Evolutionary conservation across 1,140 invertebrate species (phyloP).

Genomic region (Panulirus ornatus): DNA sequence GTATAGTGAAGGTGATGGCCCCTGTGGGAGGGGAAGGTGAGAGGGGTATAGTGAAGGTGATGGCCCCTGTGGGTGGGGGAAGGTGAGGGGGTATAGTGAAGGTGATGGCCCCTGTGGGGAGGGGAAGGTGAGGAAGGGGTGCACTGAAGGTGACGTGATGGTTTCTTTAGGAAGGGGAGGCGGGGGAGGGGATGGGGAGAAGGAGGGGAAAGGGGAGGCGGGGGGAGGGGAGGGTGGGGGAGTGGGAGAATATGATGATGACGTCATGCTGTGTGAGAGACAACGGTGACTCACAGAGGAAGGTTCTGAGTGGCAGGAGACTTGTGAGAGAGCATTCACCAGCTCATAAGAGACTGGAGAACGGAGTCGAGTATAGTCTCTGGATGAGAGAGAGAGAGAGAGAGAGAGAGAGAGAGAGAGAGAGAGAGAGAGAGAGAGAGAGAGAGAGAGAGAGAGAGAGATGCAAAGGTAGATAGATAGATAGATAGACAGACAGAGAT

Average conservation of each 20-base stretch:
- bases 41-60: background rate
- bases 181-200: background rate
- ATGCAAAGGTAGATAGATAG: no score
- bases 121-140: background rate
- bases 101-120: background rate
- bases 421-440: slow-evolving; percentile 17
- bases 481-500: no score
- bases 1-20: background rate
- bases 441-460: slow-evolving; percentile 20
- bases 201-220: background rate
- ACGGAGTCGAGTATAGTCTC: background rate
- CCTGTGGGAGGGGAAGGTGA: background rate
- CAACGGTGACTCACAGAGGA: no score
- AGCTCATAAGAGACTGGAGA: background rate
- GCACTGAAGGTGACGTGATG: background rate
- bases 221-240: background rate
- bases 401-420: background rate
- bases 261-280: background rate
- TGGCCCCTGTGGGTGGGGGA: background rate
- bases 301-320: background rate
- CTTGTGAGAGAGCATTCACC: background rate
- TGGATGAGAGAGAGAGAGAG: background rate
- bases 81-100: background rate
- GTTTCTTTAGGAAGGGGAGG: background rate
- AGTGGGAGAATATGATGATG: background rate